Evolutionary conservation across 2,797 vertebrate species (phyloP), one percentile per base, ranked within the genome.

Genomic region (Podarcis siculus): DNA sequence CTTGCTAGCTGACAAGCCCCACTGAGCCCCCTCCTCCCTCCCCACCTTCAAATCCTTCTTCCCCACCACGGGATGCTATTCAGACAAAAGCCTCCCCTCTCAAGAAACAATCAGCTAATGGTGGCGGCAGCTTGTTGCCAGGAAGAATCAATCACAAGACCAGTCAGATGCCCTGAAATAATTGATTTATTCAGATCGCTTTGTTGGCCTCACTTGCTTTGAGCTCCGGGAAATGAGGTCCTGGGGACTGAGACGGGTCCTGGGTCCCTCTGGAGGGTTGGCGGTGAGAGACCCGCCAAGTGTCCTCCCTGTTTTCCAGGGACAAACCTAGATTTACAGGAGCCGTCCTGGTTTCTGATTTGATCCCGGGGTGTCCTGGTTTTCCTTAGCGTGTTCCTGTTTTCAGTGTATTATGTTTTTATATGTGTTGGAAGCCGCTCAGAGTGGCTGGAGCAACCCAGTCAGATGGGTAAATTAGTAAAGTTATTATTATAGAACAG

Each of bases 81-180:
- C 81, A 66, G 66, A 79, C 30, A 21, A 35, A 76, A n/a, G 55
- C 4, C 27, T 6, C 58, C 15, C 75, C 25, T 5, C 15, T 25
- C 76, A 39, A 85, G 77, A 87, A 69, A 45, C 82, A 87, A 90
- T 87, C 77, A 87, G 77, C 86, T 87, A 90, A 90, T 87, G 82
- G 81, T 1, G 66, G 1, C 2, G 5, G 80, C 23, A 7, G 32
- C 72, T 1, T 15, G 2, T 81, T 81, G 37, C 69, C 19, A 35
- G 61, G 83, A 81, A 37, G 71, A 55, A 90, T 90, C 82, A 81
- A 90, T 85, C 58, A 58, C 23, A 1, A 8, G 76, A 32, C 32
- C 58, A 5, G 15, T 55, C 61, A 45, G 69, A 67, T 8, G 55
- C 61, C 39, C 76, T 49, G 67, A 75, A 85, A 72, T n/a, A 81